Conservation (phyloP, 2,888 invertebrate species). For the Drosophila neonasuta region DNA sequence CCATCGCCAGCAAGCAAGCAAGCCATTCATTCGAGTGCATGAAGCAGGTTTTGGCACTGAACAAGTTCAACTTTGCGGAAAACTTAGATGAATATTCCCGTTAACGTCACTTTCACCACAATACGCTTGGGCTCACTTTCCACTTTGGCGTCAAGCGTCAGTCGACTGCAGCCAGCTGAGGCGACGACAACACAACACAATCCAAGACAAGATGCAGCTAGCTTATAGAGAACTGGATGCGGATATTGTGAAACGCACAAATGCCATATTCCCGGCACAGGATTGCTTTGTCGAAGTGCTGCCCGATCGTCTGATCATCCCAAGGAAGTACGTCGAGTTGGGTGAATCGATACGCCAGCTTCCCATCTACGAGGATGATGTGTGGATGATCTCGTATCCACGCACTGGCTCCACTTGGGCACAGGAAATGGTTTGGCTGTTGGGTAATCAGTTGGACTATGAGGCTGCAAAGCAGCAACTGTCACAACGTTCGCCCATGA, state of each 20-base stretch:
- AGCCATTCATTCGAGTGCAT: constrained; percentile 14
- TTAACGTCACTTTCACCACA: constrained; percentile 71
- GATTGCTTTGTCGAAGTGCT: constrained; percentile 88
- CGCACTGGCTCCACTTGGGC: constrained; percentile 97
- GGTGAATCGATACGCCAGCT: constrained; percentile 88
- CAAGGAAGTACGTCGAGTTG: constrained; percentile 87
- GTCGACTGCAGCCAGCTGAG: constrained; percentile 36
- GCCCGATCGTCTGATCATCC: constrained; percentile 88
- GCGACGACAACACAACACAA: constrained; percentile 18
- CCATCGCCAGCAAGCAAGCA: not conserved
- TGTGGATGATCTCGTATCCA: constrained; percentile 94
- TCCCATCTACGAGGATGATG: constrained; percentile 88
- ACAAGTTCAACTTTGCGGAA: constrained; percentile 53
- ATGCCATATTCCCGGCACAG: constrained; percentile 87
- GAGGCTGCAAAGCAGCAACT: constrained; percentile 87
- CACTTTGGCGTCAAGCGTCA: constrained; percentile 34
- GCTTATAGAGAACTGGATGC: constrained; percentile 85
- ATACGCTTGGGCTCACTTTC: constrained; percentile 42
- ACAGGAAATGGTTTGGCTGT: constrained; percentile 96
- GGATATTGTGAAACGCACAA: constrained; percentile 85
- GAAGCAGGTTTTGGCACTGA: constrained; percentile 35
- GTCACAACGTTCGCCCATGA: constrained; percentile 86
- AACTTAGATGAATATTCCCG: constrained; percentile 35
- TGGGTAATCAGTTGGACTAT: constrained; percentile 90
- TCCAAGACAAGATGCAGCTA: constrained; percentile 62